These are phyloP conservation scores for Colletes latitarsis DNA, from an alignment of 1,140 invertebrate species.

Conservation along the genomic window DNA sequence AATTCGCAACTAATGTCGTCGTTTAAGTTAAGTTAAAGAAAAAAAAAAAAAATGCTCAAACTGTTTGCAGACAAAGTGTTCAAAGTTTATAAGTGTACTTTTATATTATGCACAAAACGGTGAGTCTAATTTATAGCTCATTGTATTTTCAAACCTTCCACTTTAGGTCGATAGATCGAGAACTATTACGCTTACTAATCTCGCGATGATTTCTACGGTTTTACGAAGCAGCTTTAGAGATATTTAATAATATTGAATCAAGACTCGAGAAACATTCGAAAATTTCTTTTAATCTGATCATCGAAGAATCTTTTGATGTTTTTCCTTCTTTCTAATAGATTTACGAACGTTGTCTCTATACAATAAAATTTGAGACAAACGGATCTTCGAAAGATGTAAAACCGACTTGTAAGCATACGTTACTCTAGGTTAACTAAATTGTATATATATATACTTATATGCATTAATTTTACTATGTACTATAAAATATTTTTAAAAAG, in stretches of 20 bases:
- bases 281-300: constrained; percentile 22
- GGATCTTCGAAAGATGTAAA: constrained; percentile 52
- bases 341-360: background rate
- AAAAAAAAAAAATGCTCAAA: constrained; percentile 43
- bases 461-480: constrained; percentile 71
- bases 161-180: constrained; percentile 24
- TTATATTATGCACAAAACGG: constrained; percentile 24
- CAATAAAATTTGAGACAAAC: background rate
- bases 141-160: constrained; percentile 20
- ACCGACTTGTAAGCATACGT: constrained; percentile 44
- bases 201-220: constrained; percentile 29
- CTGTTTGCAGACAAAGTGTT: constrained; percentile 50
- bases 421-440: constrained; percentile 57
- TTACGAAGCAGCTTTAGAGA: constrained; percentile 32
- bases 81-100: constrained; percentile 48
- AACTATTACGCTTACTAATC: constrained; percentile 49
- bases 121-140: background rate
- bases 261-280: constrained; percentile 8
- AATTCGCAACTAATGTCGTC: constrained; percentile 3
- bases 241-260: constrained; percentile 15
- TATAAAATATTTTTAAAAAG: constrained; percentile 73
- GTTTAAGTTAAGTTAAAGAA: constrained; percentile 37
- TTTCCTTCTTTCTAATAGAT: constrained; percentile 14
- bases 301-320: constrained; percentile 9
- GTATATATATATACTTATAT: constrained; percentile 74